Evolutionary conservation across 2,113 vertebrate species (phyloP).

Genomic region (Lutjanus erythropterus): DNA sequence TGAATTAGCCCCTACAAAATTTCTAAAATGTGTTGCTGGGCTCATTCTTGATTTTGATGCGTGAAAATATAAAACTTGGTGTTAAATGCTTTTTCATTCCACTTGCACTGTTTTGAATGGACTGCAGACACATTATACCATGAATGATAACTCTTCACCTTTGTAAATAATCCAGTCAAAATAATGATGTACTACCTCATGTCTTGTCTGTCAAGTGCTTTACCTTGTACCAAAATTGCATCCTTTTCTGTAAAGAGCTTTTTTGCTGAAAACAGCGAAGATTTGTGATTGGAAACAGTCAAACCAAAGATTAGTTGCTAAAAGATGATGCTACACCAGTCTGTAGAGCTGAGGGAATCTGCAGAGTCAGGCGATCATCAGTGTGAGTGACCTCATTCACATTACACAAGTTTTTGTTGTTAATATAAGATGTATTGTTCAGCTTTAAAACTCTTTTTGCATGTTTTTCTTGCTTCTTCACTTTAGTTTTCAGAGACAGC

Average conservation of each 20-base stretch:
- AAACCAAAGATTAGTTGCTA: background rate
- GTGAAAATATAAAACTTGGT: background rate
- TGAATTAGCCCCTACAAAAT: background rate
- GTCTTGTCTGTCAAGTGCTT: background rate
- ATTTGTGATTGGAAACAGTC: background rate
- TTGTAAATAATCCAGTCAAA: background rate
- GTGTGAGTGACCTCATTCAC: background rate
- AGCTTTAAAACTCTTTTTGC: background rate
- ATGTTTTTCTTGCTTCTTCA: background rate
- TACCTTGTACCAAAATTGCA: background rate
- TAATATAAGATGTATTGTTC: background rate
- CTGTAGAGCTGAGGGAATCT: background rate
- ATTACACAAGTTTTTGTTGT: background rate
- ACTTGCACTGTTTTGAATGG: background rate
- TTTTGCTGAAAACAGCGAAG: background rate
- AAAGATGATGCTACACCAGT: background rate
- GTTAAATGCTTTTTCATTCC: background rate
- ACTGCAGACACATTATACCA: background rate
- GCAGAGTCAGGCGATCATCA: background rate
- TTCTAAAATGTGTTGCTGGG: background rate
- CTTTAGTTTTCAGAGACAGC: background rate
- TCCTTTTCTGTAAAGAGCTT: background rate
- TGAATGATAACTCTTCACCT: no score
- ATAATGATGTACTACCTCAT: background rate
- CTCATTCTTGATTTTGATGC: background rate